A percentile compares a stretch with the other conserved stretches of the same genome.
Conservation (phyloP, 2,113 vertebrate genomes). For the Phocoena phocoena region DNA sequence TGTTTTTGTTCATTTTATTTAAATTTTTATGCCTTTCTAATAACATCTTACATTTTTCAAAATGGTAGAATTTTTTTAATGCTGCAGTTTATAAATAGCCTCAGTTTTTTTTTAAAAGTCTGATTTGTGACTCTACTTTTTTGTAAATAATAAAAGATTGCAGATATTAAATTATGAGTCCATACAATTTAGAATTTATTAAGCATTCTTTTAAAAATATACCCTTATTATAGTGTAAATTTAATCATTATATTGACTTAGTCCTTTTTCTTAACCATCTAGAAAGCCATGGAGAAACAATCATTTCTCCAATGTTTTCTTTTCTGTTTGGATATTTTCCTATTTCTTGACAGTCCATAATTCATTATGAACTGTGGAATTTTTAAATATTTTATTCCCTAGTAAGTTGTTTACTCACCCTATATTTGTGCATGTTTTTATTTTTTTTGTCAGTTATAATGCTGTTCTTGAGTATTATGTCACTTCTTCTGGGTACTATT, state of each 20-base stretch:
- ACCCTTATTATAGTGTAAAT: background rate
- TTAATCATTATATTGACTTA: background rate
- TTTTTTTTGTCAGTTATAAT: background rate
- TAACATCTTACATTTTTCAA: background rate
- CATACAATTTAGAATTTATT: background rate
- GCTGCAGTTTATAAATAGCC: background rate
- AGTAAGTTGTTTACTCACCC: background rate
- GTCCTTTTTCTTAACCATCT: background rate
- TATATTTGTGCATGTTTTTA: background rate
- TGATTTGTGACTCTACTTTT: background rate
- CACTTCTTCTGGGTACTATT: background rate
- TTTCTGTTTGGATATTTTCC: background rate
- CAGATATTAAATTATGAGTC: background rate
- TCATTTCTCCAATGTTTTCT: background rate
- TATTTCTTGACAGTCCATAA: background rate
- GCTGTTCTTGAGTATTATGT: background rate
- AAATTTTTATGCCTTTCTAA: background rate
- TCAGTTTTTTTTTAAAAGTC: background rate
- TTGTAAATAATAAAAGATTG: background rate
- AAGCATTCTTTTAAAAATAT: background rate
- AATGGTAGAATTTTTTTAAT: background rate
- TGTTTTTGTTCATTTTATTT: background rate
- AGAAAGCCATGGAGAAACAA: background rate
- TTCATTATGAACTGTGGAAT: slow-evolving; percentile 18
- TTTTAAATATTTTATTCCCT: slow-evolving; percentile 36